Percentiles rank a stretch among this genome's conserved stretches.
Conservation (phyloP, 2,113 vertebrate species). For the Murina feae region DNA sequence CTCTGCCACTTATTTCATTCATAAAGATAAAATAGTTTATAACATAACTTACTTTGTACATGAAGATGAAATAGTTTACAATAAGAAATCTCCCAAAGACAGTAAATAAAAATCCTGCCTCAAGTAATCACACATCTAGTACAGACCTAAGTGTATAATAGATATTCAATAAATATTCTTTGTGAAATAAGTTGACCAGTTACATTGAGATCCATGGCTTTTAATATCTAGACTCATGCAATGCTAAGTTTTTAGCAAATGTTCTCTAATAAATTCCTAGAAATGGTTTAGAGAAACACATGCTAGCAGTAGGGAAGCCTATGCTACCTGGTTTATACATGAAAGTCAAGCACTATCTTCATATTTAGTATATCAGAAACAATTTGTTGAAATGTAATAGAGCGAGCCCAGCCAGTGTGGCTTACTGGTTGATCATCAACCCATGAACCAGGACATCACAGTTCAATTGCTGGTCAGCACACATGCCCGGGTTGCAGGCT, state of each 20-base stretch:
- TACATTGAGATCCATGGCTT: not conserved
- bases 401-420: not conserved
- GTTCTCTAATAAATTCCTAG: not conserved
- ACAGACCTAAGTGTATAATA: not conserved
- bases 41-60: not conserved
- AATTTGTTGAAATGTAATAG: slow-evolving; percentile 54
- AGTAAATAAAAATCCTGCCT: not conserved
- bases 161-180: not conserved
- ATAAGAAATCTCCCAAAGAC: not conserved
- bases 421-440: too few relatives aligned
- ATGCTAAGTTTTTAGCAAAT: not conserved
- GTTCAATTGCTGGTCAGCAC: too few relatives aligned
- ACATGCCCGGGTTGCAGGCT: too few relatives aligned
- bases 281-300: slow-evolving; percentile 35
- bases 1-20: not conserved
- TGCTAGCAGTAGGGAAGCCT: not conserved
- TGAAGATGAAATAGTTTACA: not conserved
- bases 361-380: slow-evolving; percentile 44
- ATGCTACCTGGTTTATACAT: not conserved
- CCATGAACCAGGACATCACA: too few relatives aligned
- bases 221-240: not conserved
- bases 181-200: not conserved
- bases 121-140: not conserved
- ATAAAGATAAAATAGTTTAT: not conserved
- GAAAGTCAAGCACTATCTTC: slow-evolving; percentile 16